These are phyloP conservation scores for Trichopoda pennipes DNA, from an alignment of 2,888 invertebrate genomes.

Conservation along the genomic window DNA sequence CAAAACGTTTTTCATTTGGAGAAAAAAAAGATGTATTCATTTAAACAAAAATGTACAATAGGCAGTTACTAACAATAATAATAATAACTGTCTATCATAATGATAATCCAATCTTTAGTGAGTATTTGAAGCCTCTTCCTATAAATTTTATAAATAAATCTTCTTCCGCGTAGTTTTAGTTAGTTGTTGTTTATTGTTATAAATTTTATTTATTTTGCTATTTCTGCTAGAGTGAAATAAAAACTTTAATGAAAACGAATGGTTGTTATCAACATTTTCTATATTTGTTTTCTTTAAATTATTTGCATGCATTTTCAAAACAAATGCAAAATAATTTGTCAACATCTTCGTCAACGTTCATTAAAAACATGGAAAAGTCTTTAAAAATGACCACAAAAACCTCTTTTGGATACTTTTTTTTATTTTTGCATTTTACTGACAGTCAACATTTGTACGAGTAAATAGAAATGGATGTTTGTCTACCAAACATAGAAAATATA, in stretches of 20 bases:
- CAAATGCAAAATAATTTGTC: not conserved
- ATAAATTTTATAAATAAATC: too few species aligned
- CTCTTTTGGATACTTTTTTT: not conserved
- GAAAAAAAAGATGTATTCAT: too few species aligned
- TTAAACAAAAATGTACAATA: too few species aligned
- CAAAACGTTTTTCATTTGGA: too few species aligned
- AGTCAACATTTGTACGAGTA: slow-evolving; percentile 57
- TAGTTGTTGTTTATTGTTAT: too few species aligned
- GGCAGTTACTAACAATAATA: too few species aligned
- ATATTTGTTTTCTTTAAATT: slow-evolving; percentile 4
- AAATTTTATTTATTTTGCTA: not conserved
- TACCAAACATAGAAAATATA: slow-evolving; percentile 37
- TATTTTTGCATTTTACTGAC: slow-evolving; percentile 46
- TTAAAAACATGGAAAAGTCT: slow-evolving; percentile 30
- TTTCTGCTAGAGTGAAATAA: not conserved
- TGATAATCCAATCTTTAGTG: too few species aligned
- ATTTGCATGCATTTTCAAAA: slow-evolving; percentile 24
- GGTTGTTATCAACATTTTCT: not conserved
- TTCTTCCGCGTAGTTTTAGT: too few species aligned
- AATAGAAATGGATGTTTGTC: too few species aligned
- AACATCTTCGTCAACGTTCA: slow-evolving; percentile 5
- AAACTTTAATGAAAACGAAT: not conserved
- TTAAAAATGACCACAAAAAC: slow-evolving; percentile 56
- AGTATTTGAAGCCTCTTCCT: too few species aligned
- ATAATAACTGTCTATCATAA: too few species aligned